Evolutionary conservation across 2,797 vertebrate species (phyloP).

Genomic region (Anguilla marmorata): DNA sequence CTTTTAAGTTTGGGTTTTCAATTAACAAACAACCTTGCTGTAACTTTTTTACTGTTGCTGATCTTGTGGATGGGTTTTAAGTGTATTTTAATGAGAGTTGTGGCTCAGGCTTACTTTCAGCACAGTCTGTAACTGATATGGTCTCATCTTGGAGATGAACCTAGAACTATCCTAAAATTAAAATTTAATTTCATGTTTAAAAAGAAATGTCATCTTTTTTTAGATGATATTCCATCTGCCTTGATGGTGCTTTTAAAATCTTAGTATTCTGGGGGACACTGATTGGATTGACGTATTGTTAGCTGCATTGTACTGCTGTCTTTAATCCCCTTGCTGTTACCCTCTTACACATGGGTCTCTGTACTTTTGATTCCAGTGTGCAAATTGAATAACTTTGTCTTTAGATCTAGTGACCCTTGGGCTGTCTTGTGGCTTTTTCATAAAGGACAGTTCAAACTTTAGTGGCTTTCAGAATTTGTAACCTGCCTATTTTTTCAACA

Average conservation of each 20-base stretch:
- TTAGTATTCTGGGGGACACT: neutral
- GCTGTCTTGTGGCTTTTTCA: too few species aligned
- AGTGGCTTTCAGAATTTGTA: too few species aligned
- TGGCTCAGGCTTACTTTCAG: slow-evolving; percentile 9
- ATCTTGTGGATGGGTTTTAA: slow-evolving; percentile 16
- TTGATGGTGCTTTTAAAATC: neutral
- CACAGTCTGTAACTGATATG: neutral
- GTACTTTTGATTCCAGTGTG: too few species aligned
- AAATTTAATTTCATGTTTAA: neutral
- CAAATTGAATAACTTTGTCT: too few species aligned
- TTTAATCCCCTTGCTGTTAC: neutral
- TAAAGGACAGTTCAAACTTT: too few species aligned
- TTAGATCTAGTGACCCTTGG: too few species aligned
- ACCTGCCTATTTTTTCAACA: too few species aligned
- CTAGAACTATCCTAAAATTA: neutral
- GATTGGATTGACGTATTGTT: too few species aligned
- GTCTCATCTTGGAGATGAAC: neutral
- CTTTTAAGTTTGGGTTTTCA: slow-evolving; percentile 52
- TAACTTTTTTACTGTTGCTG: slow-evolving; percentile 22
- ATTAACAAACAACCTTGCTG: slow-evolving; percentile 32
- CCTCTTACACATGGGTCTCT: neutral
- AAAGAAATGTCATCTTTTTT: neutral
- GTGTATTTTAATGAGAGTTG: neutral
- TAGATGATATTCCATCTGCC: neutral
- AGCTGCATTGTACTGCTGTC: neutral